phyloP scores from a whole-genome alignment of 2,888 invertebrate species.

The Bombylius major region DNA sequence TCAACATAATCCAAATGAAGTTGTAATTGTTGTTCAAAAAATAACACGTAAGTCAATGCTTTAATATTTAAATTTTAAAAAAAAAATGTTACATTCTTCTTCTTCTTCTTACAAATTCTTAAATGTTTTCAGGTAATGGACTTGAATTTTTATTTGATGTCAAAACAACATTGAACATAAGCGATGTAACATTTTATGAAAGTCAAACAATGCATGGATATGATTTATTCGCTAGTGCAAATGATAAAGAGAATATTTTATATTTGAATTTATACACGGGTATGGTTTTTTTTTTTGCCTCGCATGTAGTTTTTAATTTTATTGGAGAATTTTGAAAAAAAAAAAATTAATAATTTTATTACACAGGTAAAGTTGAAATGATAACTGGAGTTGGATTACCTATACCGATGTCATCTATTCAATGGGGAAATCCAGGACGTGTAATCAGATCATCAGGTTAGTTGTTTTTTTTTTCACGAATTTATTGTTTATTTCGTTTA shows the following conservation, averaged over 20 bases:
- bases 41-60: conserved; percentile 42
- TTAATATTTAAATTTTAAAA: too few species aligned
- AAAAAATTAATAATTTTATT: background rate
- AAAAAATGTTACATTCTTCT: too few species aligned
- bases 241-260: conserved; percentile 57
- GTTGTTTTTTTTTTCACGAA: background rate
- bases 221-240: conserved; percentile 58
- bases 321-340: background rate
- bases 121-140: conserved; percentile 43
- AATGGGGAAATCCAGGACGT: conserved; percentile 53
- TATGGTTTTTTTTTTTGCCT: conserved; percentile 17
- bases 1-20: conserved; percentile 40
- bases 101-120: too few species aligned
- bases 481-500: background rate
- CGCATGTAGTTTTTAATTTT: background rate
- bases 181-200: conserved; percentile 59
- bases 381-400: conserved; percentile 58
- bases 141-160: conserved; percentile 59
- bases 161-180: conserved; percentile 58
- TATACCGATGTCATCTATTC: conserved; percentile 41
- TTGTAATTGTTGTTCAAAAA: conserved; percentile 50
- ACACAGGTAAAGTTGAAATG: conserved; percentile 57
- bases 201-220: conserved; percentile 59
- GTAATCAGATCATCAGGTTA: conserved; percentile 49
- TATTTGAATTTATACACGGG: conserved; percentile 57